Evolutionary conservation across 2,113 vertebrate genomes (phyloP).

Genomic region (Lamprotornis superbus): DNA sequence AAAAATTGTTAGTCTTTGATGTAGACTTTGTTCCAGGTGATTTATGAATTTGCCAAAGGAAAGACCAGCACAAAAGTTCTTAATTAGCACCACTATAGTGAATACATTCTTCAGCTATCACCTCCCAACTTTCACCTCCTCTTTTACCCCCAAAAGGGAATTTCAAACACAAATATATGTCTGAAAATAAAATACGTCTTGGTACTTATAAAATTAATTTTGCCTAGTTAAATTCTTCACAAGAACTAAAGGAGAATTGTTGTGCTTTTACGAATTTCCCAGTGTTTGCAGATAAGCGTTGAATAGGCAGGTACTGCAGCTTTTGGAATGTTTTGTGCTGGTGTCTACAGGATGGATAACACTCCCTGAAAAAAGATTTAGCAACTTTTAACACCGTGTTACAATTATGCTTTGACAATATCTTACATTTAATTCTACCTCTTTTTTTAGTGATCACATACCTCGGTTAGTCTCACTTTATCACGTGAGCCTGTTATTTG

Average conservation of each 20-base stretch:
- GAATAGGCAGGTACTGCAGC: not conserved
- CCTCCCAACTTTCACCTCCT: not conserved
- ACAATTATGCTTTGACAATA: not conserved
- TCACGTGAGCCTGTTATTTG: not conserved
- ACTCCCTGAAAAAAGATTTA: not conserved
- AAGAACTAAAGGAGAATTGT: not conserved
- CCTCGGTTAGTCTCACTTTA: not conserved
- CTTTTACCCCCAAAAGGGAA: not conserved
- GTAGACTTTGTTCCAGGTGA: not conserved
- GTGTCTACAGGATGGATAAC: not conserved
- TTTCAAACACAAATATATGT: not conserved
- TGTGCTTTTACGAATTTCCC: not conserved
- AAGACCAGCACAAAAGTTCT: not conserved
- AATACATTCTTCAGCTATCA: not conserved
- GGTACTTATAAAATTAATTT: not conserved
- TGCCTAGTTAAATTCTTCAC: not conserved
- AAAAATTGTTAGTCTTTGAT: not conserved
- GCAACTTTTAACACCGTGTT: not conserved
- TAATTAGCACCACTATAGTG: not conserved
- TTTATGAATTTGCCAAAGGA: not conserved
- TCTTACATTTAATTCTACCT: not conserved
- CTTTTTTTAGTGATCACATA: not conserved
- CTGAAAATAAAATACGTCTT: not conserved
- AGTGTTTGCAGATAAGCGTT: not conserved
- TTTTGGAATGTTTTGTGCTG: not conserved